Base-by-base conservation (phyloP, 2,113 vertebrate species). In the Crotalus tigris region DNA sequence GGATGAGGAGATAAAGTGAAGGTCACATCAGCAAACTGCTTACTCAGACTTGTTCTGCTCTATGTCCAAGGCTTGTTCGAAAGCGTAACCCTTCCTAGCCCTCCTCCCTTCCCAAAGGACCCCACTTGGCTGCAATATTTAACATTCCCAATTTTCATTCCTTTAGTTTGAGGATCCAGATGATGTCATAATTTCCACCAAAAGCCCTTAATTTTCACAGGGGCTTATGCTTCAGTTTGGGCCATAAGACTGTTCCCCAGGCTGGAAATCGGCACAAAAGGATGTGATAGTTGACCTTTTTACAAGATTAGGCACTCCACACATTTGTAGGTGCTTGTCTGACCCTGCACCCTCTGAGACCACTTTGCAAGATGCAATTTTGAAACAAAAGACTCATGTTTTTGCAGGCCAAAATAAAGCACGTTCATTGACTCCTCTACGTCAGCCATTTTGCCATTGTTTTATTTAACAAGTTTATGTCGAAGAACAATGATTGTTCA, bases 181-280 rank as follows among this genome's bases (percentile, higher is more conserved):
- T 94, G 91, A 95, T 91, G 15, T 92, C n/a, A 85, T 46, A 64
- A 89, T 96, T 96, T 96, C 95, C 59, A 93, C 64, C 93, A 95
- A 95, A 95, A 94, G 61, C 81, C 4, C 94, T 89, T 94, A 2
- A 94, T 95, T 96, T 51, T 95, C 93, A 94, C 75, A 64, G 91
- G 91, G 59, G 55, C 59, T 96, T 95, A 96, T 44, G 3, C 5
- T 8, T 21, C 75, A 44, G 75, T 19, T 92, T 75, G 91, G 89
- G n/a, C 93, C 23, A 24, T 95, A 92, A 95, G 88, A 23, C 17
- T 23, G 75, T 51, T 57, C 87, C 88, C 39, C 94, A 10, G 15
- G 64, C 26, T 92, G 12, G 39, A 23, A 87, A 94, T 89, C 92
- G 87, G 91, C 95, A 93, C 0, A 21, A 8, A 46, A 69, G 64